Evolutionary conservation across 1,140 invertebrate genomes (phyloP), one percentile per base, ranked within the genome.

Genomic region (Bathynomus jamesi): DNA sequence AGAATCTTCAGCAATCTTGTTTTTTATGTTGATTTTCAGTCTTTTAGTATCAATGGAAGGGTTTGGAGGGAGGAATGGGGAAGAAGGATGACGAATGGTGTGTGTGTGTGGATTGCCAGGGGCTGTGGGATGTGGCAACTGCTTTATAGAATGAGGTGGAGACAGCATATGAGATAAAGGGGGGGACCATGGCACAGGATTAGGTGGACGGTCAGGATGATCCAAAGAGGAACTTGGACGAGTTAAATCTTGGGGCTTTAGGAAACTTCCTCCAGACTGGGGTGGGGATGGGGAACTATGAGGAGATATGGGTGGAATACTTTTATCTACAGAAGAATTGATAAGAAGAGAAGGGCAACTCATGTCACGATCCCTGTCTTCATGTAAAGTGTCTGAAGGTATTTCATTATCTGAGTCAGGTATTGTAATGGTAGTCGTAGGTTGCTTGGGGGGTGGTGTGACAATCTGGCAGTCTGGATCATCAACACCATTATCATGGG

Each of bases 351-450:
- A 53, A 5, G 40, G 13, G 11, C 40, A 11, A 53, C 40, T 53
- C 40, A 53, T 5, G 40, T 73, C 62, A 2, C 68, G 27, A 21
- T 69, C 40, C 7, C 28, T 53, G 8, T 32, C 61, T 10, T 72
- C 71, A 25, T 61, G 61, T 27, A 68, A 30, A 17, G 64, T 61
- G 10, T 61, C 40, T n/a, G 69, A 67, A 27, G 69, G 69, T 62
- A 71, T 70, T 40, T 77, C 76, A 25, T 61, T 68, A 30, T 77
- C 76, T 24, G 76, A 72, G 60, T 77, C 76, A 24, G 70, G 70
- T n/a, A 77, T 77, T 11, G 76, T 77, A 21, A 77, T 77, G 40
- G 73, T 77, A n/a, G 76, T 71, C 24, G 76, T 64, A 25, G 76
- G 72, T 27, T 72, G 69, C 8, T 72, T 70, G 27, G 76, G 76